These are phyloP conservation scores for Chloroceryle amazona DNA, from an alignment of 2,797 vertebrate species.

Conservation along the genomic window DNA sequence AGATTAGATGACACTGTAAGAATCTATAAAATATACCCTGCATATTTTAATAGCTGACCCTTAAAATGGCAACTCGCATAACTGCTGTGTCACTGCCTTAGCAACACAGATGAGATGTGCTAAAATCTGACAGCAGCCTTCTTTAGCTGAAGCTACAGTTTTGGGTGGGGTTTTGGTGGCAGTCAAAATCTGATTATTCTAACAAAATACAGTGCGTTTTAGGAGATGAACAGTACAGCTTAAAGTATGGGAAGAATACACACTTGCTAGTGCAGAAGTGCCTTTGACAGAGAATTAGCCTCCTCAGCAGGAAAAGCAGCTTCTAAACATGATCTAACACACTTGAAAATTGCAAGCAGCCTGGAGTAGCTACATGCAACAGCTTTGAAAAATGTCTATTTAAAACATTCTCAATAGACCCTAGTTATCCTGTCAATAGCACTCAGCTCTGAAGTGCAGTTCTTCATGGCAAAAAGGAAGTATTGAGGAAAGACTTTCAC, in stretches of 20 bases:
- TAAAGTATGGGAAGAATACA: neutral
- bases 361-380: neutral
- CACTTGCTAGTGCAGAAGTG: neutral
- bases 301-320: neutral
- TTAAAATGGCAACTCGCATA: slow-evolving; percentile 63
- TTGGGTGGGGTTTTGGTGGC: neutral
- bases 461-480: neutral
- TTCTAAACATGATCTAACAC: neutral
- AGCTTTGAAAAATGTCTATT: neutral
- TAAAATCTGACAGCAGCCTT: neutral
- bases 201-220: neutral
- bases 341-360: neutral
- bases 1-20: neutral
- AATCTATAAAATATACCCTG: neutral
- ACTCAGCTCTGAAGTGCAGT: neutral
- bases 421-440: neutral
- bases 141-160: neutral
- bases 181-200: neutral
- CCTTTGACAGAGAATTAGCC: neutral
- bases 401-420: neutral
- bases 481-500: neutral
- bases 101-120: neutral
- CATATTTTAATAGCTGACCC: slow-evolving; percentile 11
- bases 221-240: neutral
- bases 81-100: slow-evolving; percentile 67